Conservation (phyloP, 2,888 invertebrate genomes). For the Drosophila borborema region DNA sequence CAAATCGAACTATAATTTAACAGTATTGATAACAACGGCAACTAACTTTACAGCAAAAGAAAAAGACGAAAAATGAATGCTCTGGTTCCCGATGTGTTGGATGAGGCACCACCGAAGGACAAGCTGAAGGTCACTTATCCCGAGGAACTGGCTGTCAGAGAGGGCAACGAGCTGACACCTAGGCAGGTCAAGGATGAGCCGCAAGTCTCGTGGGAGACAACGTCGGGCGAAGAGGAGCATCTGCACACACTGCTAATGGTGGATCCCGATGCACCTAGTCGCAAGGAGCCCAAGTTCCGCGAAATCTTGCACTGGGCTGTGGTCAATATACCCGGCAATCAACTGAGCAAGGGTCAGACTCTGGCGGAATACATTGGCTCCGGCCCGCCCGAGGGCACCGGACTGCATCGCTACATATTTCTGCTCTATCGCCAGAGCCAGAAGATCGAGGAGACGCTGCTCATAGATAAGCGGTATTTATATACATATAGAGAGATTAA, state of each 20-base stretch:
- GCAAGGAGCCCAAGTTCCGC: constrained; percentile 90
- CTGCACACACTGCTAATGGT: constrained; percentile 82
- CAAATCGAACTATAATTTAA: constrained; percentile 35
- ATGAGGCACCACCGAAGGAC: constrained; percentile 56
- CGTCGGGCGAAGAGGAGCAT: constrained; percentile 45
- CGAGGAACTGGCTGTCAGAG: constrained; percentile 84
- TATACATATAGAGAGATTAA: background rate
- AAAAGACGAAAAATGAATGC: constrained; percentile 48
- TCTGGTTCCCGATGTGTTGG: constrained; percentile 79
- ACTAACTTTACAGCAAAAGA: constrained; percentile 1
- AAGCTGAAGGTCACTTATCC: constrained; percentile 66
- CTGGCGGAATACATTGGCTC: constrained; percentile 93
- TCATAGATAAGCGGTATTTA: constrained; percentile 62
- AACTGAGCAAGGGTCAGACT: constrained; percentile 89
- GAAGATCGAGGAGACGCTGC: constrained; percentile 47
- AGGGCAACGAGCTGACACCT: constrained; percentile 91
- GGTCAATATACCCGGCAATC: constrained; percentile 92
- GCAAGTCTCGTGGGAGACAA: constrained; percentile 64
- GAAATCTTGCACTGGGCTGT: constrained; percentile 97
- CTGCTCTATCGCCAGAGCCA: constrained; percentile 89
- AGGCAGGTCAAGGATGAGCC: constrained; percentile 86
- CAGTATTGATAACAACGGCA: constrained; percentile 46
- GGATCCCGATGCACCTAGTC: constrained; percentile 95
- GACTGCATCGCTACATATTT: constrained; percentile 92
- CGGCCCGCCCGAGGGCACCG: constrained; percentile 92